Conservation (phyloP, 2,797 vertebrate genomes). For the Acanthiza pusilla region DNA sequence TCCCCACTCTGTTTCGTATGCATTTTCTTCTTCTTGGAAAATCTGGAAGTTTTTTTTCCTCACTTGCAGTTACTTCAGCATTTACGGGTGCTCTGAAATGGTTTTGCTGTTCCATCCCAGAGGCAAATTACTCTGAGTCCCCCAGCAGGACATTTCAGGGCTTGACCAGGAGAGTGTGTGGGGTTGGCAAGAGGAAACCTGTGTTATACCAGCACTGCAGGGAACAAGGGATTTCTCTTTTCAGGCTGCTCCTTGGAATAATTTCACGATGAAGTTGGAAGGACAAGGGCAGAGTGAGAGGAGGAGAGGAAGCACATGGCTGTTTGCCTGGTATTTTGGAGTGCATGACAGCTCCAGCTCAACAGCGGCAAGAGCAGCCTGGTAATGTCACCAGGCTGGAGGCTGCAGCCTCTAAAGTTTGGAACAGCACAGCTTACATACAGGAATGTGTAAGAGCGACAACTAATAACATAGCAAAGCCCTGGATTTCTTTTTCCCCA, state of each 20-base stretch:
- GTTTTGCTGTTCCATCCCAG: background rate
- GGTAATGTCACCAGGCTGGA: background rate
- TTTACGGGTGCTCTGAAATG: background rate
- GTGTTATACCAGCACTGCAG: background rate
- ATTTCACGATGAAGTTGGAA: background rate
- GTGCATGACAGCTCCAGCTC: background rate
- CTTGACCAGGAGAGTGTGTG: background rate
- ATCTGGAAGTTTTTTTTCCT: background rate
- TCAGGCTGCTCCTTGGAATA: background rate
- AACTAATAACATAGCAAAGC: background rate
- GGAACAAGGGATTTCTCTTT: background rate
- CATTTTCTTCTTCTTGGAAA: background rate
- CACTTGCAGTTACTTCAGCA: background rate
- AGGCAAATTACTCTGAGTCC: background rate
- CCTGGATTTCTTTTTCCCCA: accelerated
- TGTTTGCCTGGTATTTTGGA: background rate
- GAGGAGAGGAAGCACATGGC: background rate
- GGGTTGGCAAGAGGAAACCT: background rate
- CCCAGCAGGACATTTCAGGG: background rate
- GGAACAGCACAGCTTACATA: background rate
- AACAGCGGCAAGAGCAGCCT: background rate
- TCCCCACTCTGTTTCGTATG: background rate
- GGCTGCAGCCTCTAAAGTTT: background rate
- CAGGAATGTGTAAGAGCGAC: background rate
- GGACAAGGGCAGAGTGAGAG: background rate